Percentiles rank a stretch among this genome's conserved stretches.
Conservation (phyloP, 1,140 invertebrate species). For the Pseudomyrmex concolor region DNA sequence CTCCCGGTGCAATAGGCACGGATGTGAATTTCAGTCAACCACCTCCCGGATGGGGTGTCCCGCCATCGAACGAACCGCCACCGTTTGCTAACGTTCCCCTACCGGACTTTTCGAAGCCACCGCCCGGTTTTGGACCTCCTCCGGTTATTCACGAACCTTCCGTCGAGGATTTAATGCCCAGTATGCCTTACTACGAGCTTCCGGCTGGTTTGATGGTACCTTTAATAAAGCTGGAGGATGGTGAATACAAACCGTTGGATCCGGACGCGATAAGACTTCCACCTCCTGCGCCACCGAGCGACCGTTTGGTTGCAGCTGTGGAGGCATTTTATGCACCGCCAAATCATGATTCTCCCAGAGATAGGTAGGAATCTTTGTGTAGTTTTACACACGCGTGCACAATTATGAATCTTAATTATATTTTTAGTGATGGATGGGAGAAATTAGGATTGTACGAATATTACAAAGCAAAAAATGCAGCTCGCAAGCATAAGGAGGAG, state of each 20-base stretch:
- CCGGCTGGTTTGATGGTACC: conserved; percentile 98
- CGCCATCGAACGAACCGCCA: conserved; percentile 77
- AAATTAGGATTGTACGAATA: conserved; percentile 98
- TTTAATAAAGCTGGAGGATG: conserved; percentile 96
- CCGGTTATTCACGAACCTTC: conserved; percentile 83
- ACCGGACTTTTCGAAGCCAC: conserved; percentile 94
- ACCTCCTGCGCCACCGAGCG: conserved; percentile 96
- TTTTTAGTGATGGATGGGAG: conserved; percentile 97
- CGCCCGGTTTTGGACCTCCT: conserved; percentile 90
- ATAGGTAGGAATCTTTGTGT: conserved; percentile 88
- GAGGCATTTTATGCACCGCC: conserved; percentile 98
- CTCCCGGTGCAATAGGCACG: conserved; percentile 70
- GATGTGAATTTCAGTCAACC: conserved; percentile 86
- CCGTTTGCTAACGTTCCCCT: conserved; percentile 85
- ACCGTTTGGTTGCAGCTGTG: conserved; percentile 95
- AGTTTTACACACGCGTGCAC: conserved; percentile 3
- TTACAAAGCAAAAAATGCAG: conserved; percentile 97
- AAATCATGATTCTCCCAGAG: conserved; percentile 96
- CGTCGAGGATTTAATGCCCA: conserved; percentile 92
- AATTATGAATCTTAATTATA: not conserved
- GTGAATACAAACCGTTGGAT: conserved; percentile 95
- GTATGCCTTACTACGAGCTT: conserved; percentile 97
- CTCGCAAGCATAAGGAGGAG: conserved; percentile 95
- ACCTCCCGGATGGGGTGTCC: conserved; percentile 84
- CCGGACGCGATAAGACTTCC: conserved; percentile 95